Evolutionary conservation across 2,888 invertebrate genomes (phyloP), one percentile per base, ranked within the genome.

Genomic region (Rotaria macrura): DNA sequence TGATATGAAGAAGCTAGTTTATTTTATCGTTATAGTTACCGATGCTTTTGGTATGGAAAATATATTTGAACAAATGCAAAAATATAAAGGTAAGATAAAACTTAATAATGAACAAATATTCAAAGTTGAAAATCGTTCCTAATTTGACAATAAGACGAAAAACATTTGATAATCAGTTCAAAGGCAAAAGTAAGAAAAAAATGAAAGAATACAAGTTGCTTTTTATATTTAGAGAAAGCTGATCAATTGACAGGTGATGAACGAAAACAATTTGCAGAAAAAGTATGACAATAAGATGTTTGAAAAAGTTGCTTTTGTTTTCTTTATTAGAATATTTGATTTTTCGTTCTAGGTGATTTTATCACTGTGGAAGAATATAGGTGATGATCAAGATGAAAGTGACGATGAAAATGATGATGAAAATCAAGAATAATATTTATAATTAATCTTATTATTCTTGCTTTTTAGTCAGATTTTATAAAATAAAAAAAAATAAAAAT

Each of bases 31-130:
- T 34, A 34, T 65, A 65, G 65, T 5, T 34, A 65, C 17, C 6
- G 79, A 79, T 79, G 79, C 40, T 79, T 79, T 79, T 79, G 79
- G 43, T n/a, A 79, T 79, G 79, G 79, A 79, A 40, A 79, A 43
- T 79, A 79, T 79, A 79, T 79, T 79, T 79, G 79, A 79, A 40
- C 40, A 79, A 79, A 79, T 79, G 79, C 23, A 20, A 79, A 40
- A n/a, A 43, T 79, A 79, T 43, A 79, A 79, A 79, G 79, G 79
- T 79, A 79, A 79, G 49, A 7, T 9, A 49, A 9, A 49, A 17
- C 14, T 49, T 14, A 49, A 49, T 14, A 49, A 17, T 9, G 49
- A 49, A 17, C 17, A 17, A 49, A 17, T 49, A 3, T 4, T 14
- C 3, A 49, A 17, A 49, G 14, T 47, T 47, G 47, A 47, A 47